These are phyloP conservation scores for Coendou prehensilis DNA, from an alignment of 2,797 vertebrate genomes.

Conservation along the genomic window DNA sequence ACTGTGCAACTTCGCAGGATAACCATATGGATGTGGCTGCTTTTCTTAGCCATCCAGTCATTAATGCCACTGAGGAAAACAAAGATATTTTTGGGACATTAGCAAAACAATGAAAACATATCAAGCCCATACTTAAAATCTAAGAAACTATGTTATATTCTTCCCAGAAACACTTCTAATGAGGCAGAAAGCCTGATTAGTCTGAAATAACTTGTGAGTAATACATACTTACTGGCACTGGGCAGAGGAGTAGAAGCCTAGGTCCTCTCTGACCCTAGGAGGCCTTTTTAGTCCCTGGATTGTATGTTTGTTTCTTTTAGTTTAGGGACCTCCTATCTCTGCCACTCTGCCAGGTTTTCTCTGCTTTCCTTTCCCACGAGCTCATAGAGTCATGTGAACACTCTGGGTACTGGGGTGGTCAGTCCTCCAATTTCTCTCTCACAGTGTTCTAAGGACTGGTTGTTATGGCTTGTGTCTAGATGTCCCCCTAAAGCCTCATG, in stretches of 20 bases:
- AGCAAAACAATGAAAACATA: neutral
- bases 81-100: neutral
- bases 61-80: neutral
- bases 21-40: neutral
- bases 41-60: neutral
- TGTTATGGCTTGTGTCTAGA: neutral
- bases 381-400: neutral
- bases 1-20: too few species aligned
- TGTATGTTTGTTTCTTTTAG: neutral
- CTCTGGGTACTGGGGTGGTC: neutral
- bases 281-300: neutral
- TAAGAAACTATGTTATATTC: neutral
- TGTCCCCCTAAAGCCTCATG: neutral
- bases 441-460: neutral
- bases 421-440: neutral
- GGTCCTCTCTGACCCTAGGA: neutral
- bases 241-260: neutral
- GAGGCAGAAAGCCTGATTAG: neutral
- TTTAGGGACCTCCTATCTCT: neutral
- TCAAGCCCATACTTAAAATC: neutral
- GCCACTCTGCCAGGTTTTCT: neutral
- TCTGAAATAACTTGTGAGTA: neutral
- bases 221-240: neutral
- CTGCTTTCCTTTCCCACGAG: neutral
- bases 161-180: neutral